Evolutionary conservation across 2,797 vertebrate species (phyloP).

Genomic region (Hypotaenidia philippensis): DNA sequence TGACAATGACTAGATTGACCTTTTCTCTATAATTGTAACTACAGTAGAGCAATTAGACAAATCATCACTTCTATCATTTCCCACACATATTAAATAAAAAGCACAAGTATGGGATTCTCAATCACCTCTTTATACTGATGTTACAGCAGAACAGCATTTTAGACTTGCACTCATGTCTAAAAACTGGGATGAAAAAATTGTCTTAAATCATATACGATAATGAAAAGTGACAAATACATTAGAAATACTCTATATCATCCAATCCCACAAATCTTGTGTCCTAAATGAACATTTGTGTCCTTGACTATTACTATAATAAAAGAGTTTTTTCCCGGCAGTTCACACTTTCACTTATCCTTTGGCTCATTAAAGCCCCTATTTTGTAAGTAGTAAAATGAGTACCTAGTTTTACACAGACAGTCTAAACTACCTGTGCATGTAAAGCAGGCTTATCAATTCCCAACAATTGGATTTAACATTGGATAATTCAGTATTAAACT

Average conservation of each 20-base stretch:
- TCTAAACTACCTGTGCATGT: background rate
- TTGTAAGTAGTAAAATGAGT: background rate
- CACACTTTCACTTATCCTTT: background rate
- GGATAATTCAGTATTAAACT: background rate
- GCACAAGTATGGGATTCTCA: background rate
- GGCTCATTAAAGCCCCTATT: background rate
- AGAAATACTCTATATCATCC: background rate
- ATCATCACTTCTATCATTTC: conserved; percentile 16
- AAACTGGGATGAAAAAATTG: background rate
- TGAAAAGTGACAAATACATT: background rate
- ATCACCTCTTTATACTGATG: background rate
- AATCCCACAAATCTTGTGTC: background rate
- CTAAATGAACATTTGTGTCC: background rate
- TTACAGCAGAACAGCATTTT: background rate
- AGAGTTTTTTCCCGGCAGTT: background rate
- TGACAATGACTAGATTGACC: conserved; percentile 83
- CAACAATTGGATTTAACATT: background rate
- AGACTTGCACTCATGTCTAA: background rate
- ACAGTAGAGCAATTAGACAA: conserved; percentile 81
- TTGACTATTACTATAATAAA: background rate
- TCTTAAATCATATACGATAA: background rate
- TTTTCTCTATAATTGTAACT: conserved; percentile 86
- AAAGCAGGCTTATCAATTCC: background rate
- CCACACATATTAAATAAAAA: conserved; percentile 52
- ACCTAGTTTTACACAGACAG: background rate